Evolutionary conservation across 2,113 vertebrate genomes (phyloP).

Genomic region (Rhodinocichla rosea): DNA sequence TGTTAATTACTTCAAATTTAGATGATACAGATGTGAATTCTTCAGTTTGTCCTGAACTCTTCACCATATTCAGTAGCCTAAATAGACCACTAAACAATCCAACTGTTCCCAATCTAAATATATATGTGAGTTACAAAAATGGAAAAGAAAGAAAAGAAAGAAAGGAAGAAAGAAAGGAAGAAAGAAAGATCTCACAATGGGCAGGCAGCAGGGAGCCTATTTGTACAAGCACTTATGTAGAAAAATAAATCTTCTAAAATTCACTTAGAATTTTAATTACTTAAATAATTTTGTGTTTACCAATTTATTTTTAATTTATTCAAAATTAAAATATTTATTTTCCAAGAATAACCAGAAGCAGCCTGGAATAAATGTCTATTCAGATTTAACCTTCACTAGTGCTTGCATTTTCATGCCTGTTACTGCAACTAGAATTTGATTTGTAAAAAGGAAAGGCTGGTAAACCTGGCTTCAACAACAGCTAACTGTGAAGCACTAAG

Average conservation of each 20-base stretch:
- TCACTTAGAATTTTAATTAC: background rate
- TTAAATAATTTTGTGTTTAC: background rate
- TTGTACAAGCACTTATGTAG: background rate
- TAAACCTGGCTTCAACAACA: background rate
- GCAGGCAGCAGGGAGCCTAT: background rate
- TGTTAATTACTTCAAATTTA: constrained; percentile 20
- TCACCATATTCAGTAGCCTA: background rate
- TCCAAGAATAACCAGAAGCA: background rate
- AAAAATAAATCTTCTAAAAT: background rate
- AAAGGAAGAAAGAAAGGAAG: background rate
- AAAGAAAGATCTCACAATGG: background rate
- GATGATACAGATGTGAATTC: constrained; percentile 20
- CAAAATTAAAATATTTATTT: background rate
- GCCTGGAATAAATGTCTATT: background rate
- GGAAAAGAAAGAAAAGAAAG: no score
- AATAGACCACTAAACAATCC: constrained; percentile 1
- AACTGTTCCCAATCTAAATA: background rate
- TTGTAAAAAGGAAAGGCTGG: background rate
- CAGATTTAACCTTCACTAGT: background rate
- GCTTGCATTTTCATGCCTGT: background rate
- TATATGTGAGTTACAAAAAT: background rate
- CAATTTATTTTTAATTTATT: background rate
- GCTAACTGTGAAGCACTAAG: background rate
- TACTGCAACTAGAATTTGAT: background rate
- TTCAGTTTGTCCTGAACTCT: constrained; percentile 13